Conservation (phyloP, 35 echinoderm and acorn worm species). For the Lytechinus variegatus region DNA sequence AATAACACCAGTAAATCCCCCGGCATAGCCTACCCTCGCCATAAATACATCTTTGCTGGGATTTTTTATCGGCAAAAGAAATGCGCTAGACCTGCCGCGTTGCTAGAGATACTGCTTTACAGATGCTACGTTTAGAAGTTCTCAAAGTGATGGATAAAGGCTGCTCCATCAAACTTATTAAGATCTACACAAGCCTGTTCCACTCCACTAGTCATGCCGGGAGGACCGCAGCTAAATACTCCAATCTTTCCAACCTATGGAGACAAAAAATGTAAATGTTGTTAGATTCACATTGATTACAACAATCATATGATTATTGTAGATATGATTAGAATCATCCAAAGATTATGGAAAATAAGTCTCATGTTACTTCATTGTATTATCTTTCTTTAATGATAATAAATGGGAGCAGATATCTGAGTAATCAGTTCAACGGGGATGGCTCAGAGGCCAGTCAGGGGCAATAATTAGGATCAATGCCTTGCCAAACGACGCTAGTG, state of each 20-base stretch:
- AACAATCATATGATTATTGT: background rate
- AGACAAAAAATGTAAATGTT: background rate
- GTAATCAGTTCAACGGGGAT: too few species aligned
- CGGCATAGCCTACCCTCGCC: background rate
- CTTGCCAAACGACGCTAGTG: too few species aligned
- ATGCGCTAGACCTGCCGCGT: background rate
- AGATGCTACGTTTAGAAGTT: conserved; percentile 76
- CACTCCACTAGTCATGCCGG: conserved; percentile 93
- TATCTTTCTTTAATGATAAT: too few species aligned
- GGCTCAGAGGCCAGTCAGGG: too few species aligned
- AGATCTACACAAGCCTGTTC: conserved; percentile 92
- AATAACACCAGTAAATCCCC: background rate
- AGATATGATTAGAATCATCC: too few species aligned
- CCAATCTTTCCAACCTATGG: conserved; percentile 86
- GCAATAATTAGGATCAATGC: too few species aligned
- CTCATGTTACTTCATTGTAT: too few species aligned
- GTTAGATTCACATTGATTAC: background rate
- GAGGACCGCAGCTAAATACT: conserved; percentile 97
- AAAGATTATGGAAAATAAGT: too few species aligned
- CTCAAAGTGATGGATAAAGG: conserved; percentile 99
- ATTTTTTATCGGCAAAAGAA: background rate
- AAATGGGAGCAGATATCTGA: too few species aligned
- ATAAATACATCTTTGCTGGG: background rate
- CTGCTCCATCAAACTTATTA: conserved; percentile 96
- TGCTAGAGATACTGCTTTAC: background rate